Base-by-base conservation (phyloP, 2,888 invertebrate genomes). In the Chorisops tibialis region DNA sequence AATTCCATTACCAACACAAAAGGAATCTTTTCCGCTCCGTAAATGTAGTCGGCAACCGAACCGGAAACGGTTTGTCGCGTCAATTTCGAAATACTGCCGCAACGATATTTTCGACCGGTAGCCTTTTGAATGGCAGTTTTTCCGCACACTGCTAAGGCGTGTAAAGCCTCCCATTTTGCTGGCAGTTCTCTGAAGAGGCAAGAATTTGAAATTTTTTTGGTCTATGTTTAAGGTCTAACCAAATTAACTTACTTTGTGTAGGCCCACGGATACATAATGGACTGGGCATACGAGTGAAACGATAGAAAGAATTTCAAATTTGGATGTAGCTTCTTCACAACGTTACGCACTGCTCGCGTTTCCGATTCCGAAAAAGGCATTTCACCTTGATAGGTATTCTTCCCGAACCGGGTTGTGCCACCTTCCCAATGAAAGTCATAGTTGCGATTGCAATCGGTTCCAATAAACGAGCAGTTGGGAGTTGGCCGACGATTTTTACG, bases 391-490 rank as follows among this genome's bases (percentile, higher is more conserved):
- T 70, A 78, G 1, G 78, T 76, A 21, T 71, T 71, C 2, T 72
- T 70, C 63, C 67, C 67, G 5, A 67, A 64, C 60, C 69, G 72
- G 16, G 68, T 63, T 2, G 70, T 65, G 0, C 73, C 74, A 37
- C 65, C 61, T 14, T 74, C 70, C 86, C 87, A 87, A 67, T 83
- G 79, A 67, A 80, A 80, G 65, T 82, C 86, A 71, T 84, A 88
- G 75, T 88, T 88, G 35, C 87, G 78, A 74, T 87, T 88, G 48
- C 82, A 82, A 70, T 88, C 88, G 1, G 81, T 82, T 22, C 88
- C 88, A n/a, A 73, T 69, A 68, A 83, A 83, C 0, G 63, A 65
- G 4, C 71, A 65, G 35, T 71, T 68, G 12, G 70, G 69, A 5
- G 71, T 71, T 0, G 74, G 75, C 1, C 81, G 79, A 3, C 84